Percentiles rank a stretch among this genome's conserved stretches.
phyloP scores from a whole-genome alignment of 1,140 invertebrate genomes.

The Bombus pascuorum region DNA sequence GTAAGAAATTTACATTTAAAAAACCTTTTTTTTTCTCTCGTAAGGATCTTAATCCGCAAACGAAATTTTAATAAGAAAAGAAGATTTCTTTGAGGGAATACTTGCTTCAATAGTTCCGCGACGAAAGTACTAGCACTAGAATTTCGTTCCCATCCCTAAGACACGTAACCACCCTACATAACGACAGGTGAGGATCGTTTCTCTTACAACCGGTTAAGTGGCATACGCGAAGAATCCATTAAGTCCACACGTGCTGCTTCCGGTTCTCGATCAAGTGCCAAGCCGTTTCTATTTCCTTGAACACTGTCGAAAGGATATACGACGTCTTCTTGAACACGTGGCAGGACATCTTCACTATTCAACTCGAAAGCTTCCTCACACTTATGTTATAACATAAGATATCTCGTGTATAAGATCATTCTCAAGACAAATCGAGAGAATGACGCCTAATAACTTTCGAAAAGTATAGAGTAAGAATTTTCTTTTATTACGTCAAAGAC shows the following conservation, averaged over 20 bases:
- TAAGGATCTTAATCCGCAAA: too few species aligned
- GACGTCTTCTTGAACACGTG: conserved; percentile 62
- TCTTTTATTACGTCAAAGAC: not conserved
- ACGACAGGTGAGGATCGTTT: conserved; percentile 24
- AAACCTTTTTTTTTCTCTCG: too few species aligned
- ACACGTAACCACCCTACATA: conserved; percentile 29
- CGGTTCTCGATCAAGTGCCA: conserved; percentile 36
- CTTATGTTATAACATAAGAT: not conserved
- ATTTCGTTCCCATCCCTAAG: not conserved
- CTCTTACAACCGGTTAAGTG: conserved; percentile 37
- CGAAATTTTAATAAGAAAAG: not conserved
- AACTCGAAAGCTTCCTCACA: not conserved
- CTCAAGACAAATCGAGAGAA: not conserved
- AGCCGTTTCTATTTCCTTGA: conserved; percentile 28
- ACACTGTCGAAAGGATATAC: conserved; percentile 36
- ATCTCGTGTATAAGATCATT: not conserved
- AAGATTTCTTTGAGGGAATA: not conserved
- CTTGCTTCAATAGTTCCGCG: not conserved
- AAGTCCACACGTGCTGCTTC: conserved; percentile 59
- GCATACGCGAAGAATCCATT: conserved; percentile 44
- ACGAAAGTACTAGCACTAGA: not conserved
- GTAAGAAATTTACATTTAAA: too few species aligned
- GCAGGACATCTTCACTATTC: conserved; percentile 66
- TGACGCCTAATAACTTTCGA: not conserved
- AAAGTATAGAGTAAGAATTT: not conserved